Base-by-base conservation (phyloP, 2,888 invertebrate species). In the Macrosoma leucophasiata region DNA sequence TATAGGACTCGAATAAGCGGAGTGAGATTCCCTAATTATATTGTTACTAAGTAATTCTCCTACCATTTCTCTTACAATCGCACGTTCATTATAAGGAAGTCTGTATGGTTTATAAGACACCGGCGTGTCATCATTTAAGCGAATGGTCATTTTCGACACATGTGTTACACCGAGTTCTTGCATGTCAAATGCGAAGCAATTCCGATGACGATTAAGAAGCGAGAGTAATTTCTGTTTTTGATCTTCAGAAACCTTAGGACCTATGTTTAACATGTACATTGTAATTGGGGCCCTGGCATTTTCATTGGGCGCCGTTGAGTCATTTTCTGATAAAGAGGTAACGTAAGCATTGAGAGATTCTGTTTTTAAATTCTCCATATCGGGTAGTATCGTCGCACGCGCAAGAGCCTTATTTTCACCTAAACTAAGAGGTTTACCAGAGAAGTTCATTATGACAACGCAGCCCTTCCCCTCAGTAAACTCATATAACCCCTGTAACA, bases 1-100 rank as follows among this genome's bases (percentile, higher is more conserved):
- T 10, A 45, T 39, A 4, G 41, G 45, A 20, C 44, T 44, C 0
- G 44, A 30, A 18, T 38, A 41, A 4, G 33, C 30, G 1, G 36
- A 41, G 4, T 25, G 8, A 14, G 40, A 40, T 19, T 44, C 44
- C 1, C 35, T 13, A 4, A 39, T 33, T 6, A 46, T 43, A 2
- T 35, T 24, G 8, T 29, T 34, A 7, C 31, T 29, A 7, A 41
- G 10, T 17, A 45, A 13, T 10, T 39, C 33, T 3, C 25, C 13
- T 9, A 45, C 25, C 27, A 45, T 36, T 4, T 36, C 28, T 2
- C 32, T 33, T 1, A 41, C 44, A 5, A 32, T 20, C 1, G 7
- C 25, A 2, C 46, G 24, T 29, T 46, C 45, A n/a, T 17, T 31
- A 7, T 13, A 29, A 3, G 44, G 29, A 7, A 45, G 17, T 2